These are phyloP conservation scores for Pocillopora meandrina DNA, from an alignment of 92 coral and sea anemone genomes.

Conservation along the genomic window DNA sequence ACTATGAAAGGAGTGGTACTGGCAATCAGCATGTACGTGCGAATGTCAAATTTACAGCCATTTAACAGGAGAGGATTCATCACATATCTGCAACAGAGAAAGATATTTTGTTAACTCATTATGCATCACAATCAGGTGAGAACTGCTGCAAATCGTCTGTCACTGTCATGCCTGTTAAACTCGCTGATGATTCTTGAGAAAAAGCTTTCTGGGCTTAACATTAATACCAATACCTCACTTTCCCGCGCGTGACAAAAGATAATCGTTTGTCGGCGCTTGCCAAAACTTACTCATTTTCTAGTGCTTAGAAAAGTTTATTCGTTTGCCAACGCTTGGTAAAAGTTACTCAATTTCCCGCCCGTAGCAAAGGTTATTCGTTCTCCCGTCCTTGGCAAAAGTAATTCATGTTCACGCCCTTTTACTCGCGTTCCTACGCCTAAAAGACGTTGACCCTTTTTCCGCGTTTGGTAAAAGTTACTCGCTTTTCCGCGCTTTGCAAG, in stretches of 20 bases:
- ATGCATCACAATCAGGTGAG: no score
- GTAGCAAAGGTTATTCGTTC: neutral
- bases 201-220: no score
- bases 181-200: no score
- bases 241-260: neutral
- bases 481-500: neutral
- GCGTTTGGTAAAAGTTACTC: neutral
- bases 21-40: conserved; percentile 96
- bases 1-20: conserved; percentile 89
- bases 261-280: neutral
- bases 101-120: neutral
- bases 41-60: conserved; percentile 86
- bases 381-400: neutral
- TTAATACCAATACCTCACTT: no score
- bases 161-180: no score
- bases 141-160: no score
- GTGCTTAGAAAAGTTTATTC: neutral
- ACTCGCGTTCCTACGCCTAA: no score
- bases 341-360: neutral
- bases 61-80: conserved; percentile 86
- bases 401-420: neutral
- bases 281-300: neutral
- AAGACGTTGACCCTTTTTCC: neutral
- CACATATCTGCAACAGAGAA: conserved; percentile 70
- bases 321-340: neutral